These are phyloP conservation scores for Tenthredo amoena DNA, from an alignment of 2,888 invertebrate species.

Conservation along the genomic window DNA sequence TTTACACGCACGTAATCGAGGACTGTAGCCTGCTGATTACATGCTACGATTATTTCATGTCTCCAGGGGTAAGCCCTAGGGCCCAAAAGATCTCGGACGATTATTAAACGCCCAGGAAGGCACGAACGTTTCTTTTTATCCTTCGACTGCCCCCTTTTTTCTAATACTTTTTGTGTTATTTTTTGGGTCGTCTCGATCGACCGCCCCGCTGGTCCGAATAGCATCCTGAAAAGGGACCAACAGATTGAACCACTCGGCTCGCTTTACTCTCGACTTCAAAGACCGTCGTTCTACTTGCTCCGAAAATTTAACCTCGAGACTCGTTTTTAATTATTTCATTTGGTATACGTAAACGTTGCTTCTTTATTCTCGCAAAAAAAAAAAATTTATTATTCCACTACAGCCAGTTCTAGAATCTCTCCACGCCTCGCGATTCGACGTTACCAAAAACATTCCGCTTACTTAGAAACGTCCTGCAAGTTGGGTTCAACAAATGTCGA, in stretches of 20 bases:
- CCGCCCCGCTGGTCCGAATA: constrained; percentile 23
- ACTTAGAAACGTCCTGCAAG: background rate
- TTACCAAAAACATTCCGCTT: background rate
- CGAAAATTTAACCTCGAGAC: constrained; percentile 24
- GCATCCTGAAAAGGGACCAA: constrained; percentile 45
- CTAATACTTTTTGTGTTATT: constrained; percentile 12
- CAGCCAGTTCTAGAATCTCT: background rate
- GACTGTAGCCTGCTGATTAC: constrained; percentile 39
- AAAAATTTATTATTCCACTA: background rate
- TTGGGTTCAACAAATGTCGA: background rate
- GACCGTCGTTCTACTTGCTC: background rate
- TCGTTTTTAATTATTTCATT: constrained; percentile 39
- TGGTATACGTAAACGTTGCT: background rate
- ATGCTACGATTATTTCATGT: constrained; percentile 45
- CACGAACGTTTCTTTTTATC: constrained; percentile 41
- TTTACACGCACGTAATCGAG: constrained; percentile 45
- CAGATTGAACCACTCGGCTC: constrained; percentile 43
- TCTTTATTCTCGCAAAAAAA: background rate
- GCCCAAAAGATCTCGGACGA: background rate
- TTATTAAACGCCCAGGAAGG: constrained; percentile 47
- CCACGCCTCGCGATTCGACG: background rate
- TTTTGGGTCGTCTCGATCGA: constrained; percentile 43
- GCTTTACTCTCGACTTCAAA: constrained; percentile 25
- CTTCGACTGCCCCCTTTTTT: constrained; percentile 35
- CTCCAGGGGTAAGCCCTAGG: constrained; percentile 20